Percentiles rank a stretch among this genome's conserved stretches.
Evolutionary conservation across 2,797 vertebrate species (phyloP).

Genomic region (Taeniopygia guttata): DNA sequence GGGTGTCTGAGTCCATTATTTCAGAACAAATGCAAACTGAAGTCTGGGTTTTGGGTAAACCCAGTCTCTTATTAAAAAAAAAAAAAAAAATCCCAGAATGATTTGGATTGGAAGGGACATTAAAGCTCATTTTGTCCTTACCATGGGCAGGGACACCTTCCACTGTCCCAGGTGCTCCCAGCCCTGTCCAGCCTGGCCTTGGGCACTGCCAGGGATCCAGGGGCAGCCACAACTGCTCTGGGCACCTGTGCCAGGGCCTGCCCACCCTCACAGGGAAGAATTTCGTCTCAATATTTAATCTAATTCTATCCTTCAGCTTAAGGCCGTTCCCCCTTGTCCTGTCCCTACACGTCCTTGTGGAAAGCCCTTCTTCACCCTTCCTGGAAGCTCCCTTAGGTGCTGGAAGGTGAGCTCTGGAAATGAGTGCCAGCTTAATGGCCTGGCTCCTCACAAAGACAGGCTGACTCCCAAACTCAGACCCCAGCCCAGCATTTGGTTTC

Average conservation of each 20-base stretch:
- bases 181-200: fast-evolving
- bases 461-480: neutral
- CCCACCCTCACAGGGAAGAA: fast-evolving
- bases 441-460: neutral
- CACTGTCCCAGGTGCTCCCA: neutral
- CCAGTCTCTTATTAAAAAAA: neutral
- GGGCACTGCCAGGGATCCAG: neutral
- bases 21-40: neutral
- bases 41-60: neutral
- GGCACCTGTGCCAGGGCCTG: neutral
- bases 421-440: neutral
- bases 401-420: neutral
- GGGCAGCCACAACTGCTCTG: neutral
- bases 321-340: neutral
- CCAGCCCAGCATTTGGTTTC: neutral
- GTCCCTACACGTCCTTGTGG: neutral
- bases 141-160: neutral
- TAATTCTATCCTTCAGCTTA: neutral
- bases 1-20: neutral
- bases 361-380: neutral
- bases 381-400: neutral
- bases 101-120: neutral
- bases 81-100: neutral
- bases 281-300: neutral
- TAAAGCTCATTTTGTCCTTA: neutral